Evolutionary conservation across 2,797 vertebrate species (phyloP).

Genomic region (Gobio occitaniae): DNA sequence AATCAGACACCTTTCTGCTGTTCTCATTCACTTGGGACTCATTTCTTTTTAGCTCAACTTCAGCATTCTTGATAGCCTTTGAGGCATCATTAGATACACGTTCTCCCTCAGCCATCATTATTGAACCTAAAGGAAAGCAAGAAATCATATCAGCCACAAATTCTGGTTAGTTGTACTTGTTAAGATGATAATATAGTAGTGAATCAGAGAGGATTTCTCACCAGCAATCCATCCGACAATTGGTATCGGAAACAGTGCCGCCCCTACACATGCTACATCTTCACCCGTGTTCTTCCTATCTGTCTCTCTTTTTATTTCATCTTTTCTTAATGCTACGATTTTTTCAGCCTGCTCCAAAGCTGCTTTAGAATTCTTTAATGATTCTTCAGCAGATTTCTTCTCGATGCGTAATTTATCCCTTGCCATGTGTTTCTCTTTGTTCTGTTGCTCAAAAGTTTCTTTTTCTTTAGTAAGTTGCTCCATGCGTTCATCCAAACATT

Average conservation of each 20-base stretch:
- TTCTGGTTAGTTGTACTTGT: not conserved
- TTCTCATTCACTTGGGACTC: not conserved
- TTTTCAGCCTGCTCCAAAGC: not conserved
- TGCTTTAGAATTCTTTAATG: not conserved
- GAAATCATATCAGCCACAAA: not conserved
- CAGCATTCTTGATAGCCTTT: not conserved
- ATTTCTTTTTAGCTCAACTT: constrained; percentile 2
- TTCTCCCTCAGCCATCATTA: not conserved
- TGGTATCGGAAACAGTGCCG: not conserved
- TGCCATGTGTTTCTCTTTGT: not conserved
- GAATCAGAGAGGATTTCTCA: not conserved
- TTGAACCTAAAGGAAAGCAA: constrained; percentile 23
- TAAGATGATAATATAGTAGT: not conserved
- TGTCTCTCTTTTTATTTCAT: not conserved
- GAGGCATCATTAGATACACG: not conserved
- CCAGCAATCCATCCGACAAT: constrained; percentile 14
- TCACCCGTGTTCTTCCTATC: not conserved
- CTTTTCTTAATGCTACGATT: not conserved
- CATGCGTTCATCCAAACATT: not conserved
- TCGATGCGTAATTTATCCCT: not conserved
- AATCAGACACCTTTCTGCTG: constrained; percentile 9
- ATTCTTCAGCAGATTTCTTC: constrained; percentile 16
- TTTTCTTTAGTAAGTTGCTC: not conserved
- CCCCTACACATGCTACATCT: not conserved
- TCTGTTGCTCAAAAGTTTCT: not conserved